These are phyloP conservation scores for Apamea epomidion DNA, from an alignment of 2,888 invertebrate species.

Conservation along the genomic window DNA sequence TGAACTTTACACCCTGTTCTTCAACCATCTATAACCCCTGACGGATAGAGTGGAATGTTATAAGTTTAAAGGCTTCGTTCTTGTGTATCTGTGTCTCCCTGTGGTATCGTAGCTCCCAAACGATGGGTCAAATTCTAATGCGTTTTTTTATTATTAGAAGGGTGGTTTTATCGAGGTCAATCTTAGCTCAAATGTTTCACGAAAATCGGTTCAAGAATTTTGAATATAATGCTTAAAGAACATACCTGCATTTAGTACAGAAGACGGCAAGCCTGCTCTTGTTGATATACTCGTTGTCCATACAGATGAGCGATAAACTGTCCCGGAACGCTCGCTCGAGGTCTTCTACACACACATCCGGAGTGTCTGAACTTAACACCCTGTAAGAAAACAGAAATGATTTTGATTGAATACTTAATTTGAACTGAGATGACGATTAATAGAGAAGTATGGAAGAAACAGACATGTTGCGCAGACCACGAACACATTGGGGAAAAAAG, in stretches of 20 bases:
- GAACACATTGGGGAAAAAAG: too few species aligned
- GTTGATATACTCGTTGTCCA: slow-evolving; percentile 68
- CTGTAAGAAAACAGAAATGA: slow-evolving; percentile 59
- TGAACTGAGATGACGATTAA: too few species aligned
- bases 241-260: slow-evolving; percentile 72
- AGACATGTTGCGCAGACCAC: too few species aligned
- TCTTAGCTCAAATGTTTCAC: not conserved
- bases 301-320: slow-evolving; percentile 71
- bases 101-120: not conserved
- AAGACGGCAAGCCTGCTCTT: slow-evolving; percentile 66
- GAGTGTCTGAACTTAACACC: slow-evolving; percentile 69
- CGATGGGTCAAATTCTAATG: not conserved
- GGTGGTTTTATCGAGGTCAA: not conserved
- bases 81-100: not conserved
- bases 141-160: not conserved
- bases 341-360: slow-evolving; percentile 66
- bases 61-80: not conserved
- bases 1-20: too few species aligned
- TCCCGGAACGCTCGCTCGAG: slow-evolving; percentile 73
- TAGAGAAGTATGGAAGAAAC: too few species aligned
- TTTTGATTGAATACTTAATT: not conserved
- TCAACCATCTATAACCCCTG: too few species aligned
- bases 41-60: too few species aligned
- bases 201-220: not conserved
- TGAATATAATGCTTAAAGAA: not conserved